Conservation (phyloP, 2,888 invertebrate species). For the Trilocha varians region DNA sequence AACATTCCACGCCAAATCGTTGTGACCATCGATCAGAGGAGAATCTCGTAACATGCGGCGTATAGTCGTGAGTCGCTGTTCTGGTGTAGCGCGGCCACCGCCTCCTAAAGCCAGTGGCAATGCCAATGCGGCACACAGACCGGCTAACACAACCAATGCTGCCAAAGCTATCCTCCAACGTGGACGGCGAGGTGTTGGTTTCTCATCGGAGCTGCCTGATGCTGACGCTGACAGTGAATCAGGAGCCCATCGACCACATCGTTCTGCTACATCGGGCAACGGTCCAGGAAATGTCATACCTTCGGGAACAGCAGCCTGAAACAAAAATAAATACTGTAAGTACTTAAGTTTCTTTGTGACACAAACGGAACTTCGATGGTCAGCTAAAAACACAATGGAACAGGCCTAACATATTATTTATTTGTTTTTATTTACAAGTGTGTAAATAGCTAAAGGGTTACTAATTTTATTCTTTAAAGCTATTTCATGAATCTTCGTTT, state of each 20-base stretch:
- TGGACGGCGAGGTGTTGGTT: slow-evolving; percentile 65
- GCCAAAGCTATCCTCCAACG: slow-evolving; percentile 73
- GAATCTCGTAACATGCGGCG: slow-evolving; percentile 78
- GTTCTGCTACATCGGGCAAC: slow-evolving; percentile 68
- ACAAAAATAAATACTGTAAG: slow-evolving; percentile 22
- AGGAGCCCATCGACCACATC: slow-evolving; percentile 68
- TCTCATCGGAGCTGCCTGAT: slow-evolving; percentile 67
- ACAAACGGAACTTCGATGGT: no score
- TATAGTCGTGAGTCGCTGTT: slow-evolving; percentile 77
- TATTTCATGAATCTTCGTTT: no score
- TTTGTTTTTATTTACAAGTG: no score
- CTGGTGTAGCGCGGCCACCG: slow-evolving; percentile 66
- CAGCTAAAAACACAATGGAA: no score
- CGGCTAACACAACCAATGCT: slow-evolving; percentile 73
- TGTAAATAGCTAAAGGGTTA: no score
- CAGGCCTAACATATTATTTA: no score
- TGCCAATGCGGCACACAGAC: slow-evolving; percentile 72
- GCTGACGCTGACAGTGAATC: slow-evolving; percentile 64
- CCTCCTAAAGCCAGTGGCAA: slow-evolving; percentile 70
- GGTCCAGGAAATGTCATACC: slow-evolving; percentile 68
- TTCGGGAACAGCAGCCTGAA: slow-evolving; percentile 65
- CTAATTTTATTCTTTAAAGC: no score
- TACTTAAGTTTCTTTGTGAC: no score
- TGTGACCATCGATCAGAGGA: slow-evolving; percentile 85
- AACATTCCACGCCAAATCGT: slow-evolving; percentile 92